Evolutionary conservation across 35 echinoderm and acorn worm genomes (phyloP), one percentile per base, ranked within the genome.

Genomic region (Amphiura filiformis): DNA sequence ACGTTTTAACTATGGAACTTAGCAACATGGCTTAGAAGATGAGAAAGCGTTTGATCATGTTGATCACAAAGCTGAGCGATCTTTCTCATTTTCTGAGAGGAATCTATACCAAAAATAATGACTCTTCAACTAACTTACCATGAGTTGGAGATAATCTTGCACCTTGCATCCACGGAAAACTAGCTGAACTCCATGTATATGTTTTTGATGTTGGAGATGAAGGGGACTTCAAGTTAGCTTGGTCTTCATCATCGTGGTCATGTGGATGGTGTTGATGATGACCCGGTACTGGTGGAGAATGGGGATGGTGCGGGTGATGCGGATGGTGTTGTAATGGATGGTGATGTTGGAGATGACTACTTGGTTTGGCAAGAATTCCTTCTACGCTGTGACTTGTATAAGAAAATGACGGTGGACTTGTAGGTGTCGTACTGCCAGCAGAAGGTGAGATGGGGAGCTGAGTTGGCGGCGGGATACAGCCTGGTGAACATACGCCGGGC

Each of bases 141-240:
- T 76, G 76, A 35, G 81, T 39, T 36, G 89, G 89, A 22, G 81
- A 85, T 77, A 85, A 41, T 78, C 39, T 47, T 32, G 81, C 82
- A 7, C 57, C 89, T 49, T 91, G 89, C 89, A 91, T 91, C 89
- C 89, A 91, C 18, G 89, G 89, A 38, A 91, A 91, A 79, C 75
- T 91, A 31, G 89, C 70, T 26, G 31, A 39, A 79, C 76, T 84
- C 89, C 89, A 91, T 1, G 89, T 91, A 82, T 91, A 91, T 13
- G 89, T 91, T 76, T n/a, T 91, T 65, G 30, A 36, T n/a, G 89
- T 91, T 31, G 89, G 89, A 31, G 89, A 91, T 78, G 82, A 78
- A 78, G 61, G 61, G 28, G 61, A 17, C 7, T 70, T 85, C 37
- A 61, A n/a, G n/a, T n/a, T n/a, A n/a, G n/a, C n/a, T n/a, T n/a